Evolutionary conservation across 2,113 vertebrate species (phyloP).

Genomic region (Cheilinus undulatus): DNA sequence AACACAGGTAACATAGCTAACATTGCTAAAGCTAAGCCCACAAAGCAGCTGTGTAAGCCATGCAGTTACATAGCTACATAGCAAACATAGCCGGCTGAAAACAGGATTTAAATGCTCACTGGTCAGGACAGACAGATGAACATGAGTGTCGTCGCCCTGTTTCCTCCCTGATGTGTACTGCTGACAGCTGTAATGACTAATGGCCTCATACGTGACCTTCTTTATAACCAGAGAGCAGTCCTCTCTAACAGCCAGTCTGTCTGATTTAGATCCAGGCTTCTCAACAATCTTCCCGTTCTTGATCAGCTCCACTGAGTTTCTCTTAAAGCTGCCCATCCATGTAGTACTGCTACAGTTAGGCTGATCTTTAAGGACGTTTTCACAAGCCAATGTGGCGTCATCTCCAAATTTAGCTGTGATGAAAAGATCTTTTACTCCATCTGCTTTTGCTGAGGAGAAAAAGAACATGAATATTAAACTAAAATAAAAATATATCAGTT

Average conservation of each 20-base stretch:
- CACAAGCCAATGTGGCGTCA: conserved; percentile 2
- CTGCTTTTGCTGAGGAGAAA: neutral
- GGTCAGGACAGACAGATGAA: conserved; percentile 6
- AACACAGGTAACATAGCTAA: too few relatives aligned
- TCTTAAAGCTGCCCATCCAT: neutral
- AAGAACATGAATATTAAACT: neutral
- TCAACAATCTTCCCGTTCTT: accelerated
- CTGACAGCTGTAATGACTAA: neutral
- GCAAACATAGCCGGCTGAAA: too few relatives aligned
- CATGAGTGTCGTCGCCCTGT: accelerated
- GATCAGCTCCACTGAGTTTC: accelerated
- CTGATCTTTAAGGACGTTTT: accelerated
- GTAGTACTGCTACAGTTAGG: accelerated
- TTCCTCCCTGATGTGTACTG: accelerated
- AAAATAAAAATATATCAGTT: neutral
- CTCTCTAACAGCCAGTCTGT: conserved; percentile 8
- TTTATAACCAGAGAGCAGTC: conserved; percentile 1
- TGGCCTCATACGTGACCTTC: accelerated
- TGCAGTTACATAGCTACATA: too few relatives aligned
- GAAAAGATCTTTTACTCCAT: too few relatives aligned
- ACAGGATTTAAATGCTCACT: too few relatives aligned
- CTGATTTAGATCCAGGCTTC: accelerated
- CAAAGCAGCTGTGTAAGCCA: too few relatives aligned
- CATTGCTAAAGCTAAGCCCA: too few relatives aligned
- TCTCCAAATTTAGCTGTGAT: neutral